A percentile compares a stretch with the other conserved stretches of the same genome.
These are phyloP conservation scores for Tachysurus vachellii DNA, from an alignment of 2,113 vertebrate genomes.

Conservation along the genomic window DNA sequence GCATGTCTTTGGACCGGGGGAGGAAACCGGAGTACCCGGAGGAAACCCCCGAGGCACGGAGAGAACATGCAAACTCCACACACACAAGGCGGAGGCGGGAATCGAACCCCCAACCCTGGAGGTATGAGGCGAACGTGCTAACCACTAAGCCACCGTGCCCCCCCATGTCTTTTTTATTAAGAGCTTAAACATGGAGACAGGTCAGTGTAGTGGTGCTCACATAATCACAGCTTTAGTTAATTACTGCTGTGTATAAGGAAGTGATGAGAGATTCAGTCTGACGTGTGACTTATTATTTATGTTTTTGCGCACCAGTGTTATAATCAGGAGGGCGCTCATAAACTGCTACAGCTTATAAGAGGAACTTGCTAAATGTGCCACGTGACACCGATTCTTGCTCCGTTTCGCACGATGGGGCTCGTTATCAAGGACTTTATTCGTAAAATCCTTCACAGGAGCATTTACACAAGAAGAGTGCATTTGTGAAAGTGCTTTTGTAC, in stretches of 20 bases:
- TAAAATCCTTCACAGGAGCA: neutral
- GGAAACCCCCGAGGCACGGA: too few relatives aligned
- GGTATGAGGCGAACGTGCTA: too few relatives aligned
- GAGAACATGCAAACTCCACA: too few relatives aligned
- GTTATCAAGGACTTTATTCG: neutral
- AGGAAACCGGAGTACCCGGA: too few relatives aligned
- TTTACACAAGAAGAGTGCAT: neutral
- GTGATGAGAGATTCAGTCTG: constrained; percentile 44
- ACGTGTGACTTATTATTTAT: constrained; percentile 44
- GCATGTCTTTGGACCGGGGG: too few relatives aligned
- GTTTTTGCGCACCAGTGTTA: constrained; percentile 40
- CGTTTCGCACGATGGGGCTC: neutral
- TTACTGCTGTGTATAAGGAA: constrained; percentile 51
- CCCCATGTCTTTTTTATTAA: constrained; percentile 52
- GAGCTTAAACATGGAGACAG: constrained; percentile 53
- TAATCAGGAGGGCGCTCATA: constrained; percentile 28
- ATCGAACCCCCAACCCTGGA: too few relatives aligned
- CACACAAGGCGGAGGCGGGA: too few relatives aligned
- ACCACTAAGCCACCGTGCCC: too few relatives aligned
- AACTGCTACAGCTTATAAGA: constrained; percentile 26
- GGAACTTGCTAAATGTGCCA: constrained; percentile 53
- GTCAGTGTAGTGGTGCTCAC: constrained; percentile 28
- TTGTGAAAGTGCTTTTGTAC: neutral
- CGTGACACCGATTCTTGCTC: constrained; percentile 7
- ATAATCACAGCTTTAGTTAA: constrained; percentile 54